Base-by-base conservation (phyloP, 2,797 vertebrate genomes). In the Enteromius viviparus region DNA sequence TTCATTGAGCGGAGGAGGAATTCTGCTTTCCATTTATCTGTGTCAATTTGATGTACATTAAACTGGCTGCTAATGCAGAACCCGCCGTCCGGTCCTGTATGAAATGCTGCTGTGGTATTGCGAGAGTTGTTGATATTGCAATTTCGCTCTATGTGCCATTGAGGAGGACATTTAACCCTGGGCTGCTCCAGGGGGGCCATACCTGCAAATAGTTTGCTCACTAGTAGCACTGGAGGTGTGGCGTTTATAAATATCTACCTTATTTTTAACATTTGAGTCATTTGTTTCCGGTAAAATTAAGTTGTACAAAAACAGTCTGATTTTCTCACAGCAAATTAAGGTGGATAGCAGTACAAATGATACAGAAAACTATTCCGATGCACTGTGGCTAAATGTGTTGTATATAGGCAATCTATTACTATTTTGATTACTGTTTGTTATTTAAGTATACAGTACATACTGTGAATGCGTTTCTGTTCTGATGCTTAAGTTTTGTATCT, bases 21-120 rank as follows among this genome's bases (percentile, higher is more conserved):
- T 74, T 26, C 55, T 62, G 23, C n/a, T 81, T 81, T 62, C 19
- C 21, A 81, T 74, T 64, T 64, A 72, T 74, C 14, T 74, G 40
- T 72, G 62, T 42, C 80, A 74, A 74, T 64, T 62, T 49, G 21
- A 74, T 49, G 42, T 53, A 17, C 21, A 65, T 65, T 71, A 49
- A 60, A 71, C 68, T 17, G 26, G 10, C 6, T 47, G 23, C 53
- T 47, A 80, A 80, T 42, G 51, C 78, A 60, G 37, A 14, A 60
- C 23, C 32, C 32, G 37, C 78, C 1, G n/a, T 58, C 71, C 3
- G 2, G 37, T 60, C 26, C 51, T 45, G 4, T 32, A 60, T 81
- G 14, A 19, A 62, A 72, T 34, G 26, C 14, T 72, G 45, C 40
- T 6, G 26, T 11, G 64, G 64, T 19, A 79, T 32, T 66, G 65